Percentiles rank a stretch among this genome's conserved stretches.
phyloP scores from a whole-genome alignment of 1,140 invertebrate species.

The Aphis gossypii region DNA sequence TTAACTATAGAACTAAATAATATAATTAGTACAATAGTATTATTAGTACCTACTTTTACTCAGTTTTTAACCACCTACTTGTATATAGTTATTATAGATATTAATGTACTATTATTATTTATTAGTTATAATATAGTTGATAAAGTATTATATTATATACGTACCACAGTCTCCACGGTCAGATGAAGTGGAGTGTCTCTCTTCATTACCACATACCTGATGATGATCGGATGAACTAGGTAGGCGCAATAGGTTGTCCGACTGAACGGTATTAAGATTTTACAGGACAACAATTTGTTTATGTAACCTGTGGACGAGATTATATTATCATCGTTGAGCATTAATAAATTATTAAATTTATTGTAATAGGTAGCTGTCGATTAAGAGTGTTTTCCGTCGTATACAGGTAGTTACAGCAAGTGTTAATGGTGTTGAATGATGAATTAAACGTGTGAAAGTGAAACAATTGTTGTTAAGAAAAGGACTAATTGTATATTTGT shows the following conservation, averaged over 20 bases:
- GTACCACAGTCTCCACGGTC: slow-evolving; percentile 77
- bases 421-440: not conserved
- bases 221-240: slow-evolving; percentile 80
- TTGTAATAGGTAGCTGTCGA: too few relatives aligned
- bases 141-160: slow-evolving; percentile 61
- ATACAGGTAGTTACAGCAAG: not conserved
- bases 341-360: not conserved
- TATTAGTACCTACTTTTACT: not conserved
- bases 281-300: slow-evolving; percentile 70
- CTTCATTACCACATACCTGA: slow-evolving; percentile 77
- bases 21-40: not conserved
- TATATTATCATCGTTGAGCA: not conserved
- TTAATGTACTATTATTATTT: too few relatives aligned
- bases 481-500: not conserved
- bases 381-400: too few relatives aligned
- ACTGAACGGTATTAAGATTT: slow-evolving; percentile 81
- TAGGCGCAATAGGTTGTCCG: slow-evolving; percentile 85
- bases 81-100: not conserved
- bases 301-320: slow-evolving; percentile 50
- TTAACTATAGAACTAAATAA: not conserved
- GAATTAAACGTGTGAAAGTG: not conserved
- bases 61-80: not conserved
- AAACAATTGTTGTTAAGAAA: not conserved
- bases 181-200: slow-evolving; percentile 81
- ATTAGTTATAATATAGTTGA: too few relatives aligned